Evolutionary conservation across 2,888 invertebrate genomes (phyloP).

Genomic region (Thereva unica): DNA sequence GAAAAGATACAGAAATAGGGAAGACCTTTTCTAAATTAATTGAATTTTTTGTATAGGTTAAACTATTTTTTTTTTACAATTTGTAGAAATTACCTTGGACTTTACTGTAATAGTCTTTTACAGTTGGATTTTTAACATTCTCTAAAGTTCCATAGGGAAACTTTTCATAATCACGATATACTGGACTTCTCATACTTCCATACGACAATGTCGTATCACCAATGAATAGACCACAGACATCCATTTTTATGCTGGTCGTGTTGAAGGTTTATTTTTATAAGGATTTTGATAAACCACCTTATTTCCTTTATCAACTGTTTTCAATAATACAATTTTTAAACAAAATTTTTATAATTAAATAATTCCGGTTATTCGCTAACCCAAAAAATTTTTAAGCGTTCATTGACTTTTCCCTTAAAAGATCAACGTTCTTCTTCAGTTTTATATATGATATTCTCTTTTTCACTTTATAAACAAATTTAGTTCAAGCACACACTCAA

Average conservation of each 20-base stretch:
- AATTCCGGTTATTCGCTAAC: constrained; percentile 1
- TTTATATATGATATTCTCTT: not conserved
- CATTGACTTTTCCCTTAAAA: constrained; percentile 21
- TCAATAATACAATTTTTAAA: not conserved
- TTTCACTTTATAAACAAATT: no score
- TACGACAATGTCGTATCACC: constrained; percentile 61
- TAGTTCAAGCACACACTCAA: no score
- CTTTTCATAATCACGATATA: constrained; percentile 62
- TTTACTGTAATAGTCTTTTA: constrained; percentile 55
- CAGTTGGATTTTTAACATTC: constrained; percentile 46
- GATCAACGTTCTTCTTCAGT: constrained; percentile 27
- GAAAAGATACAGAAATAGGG: no score
- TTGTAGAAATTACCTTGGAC: constrained; percentile 52
- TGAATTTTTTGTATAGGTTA: not conserved
- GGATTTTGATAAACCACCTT: constrained; percentile 31
- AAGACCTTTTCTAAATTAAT: not conserved
- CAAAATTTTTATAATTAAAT: not conserved
- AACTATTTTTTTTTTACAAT: not conserved
- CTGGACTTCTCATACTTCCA: constrained; percentile 58
- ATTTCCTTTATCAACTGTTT: not conserved
- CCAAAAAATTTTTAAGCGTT: constrained; percentile 8
- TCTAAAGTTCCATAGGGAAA: constrained; percentile 58
- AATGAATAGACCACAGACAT: constrained; percentile 61
- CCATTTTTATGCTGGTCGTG: constrained; percentile 54
- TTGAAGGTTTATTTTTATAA: constrained; percentile 21